Conservation (phyloP, 2,113 vertebrate species). For the Pseudolaguvia tuberculata region DNA sequence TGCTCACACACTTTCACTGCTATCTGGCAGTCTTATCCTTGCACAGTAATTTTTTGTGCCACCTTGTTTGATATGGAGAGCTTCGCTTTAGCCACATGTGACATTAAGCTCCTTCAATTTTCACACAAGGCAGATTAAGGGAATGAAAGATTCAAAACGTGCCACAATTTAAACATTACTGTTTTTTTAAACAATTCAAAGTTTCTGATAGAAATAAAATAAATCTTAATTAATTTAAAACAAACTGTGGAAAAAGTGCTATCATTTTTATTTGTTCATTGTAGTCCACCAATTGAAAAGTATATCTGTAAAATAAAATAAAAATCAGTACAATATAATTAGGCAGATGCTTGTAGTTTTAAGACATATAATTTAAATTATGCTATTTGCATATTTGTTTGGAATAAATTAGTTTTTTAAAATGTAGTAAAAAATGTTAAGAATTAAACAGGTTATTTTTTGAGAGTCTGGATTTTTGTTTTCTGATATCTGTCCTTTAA, state of each 20-base stretch:
- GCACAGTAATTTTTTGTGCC: slow-evolving; percentile 98
- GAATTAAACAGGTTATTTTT: neutral
- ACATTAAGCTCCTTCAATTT: slow-evolving; percentile 99
- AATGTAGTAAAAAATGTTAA: neutral
- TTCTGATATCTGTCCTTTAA: neutral
- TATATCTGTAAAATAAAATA: neutral
- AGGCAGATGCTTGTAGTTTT: neutral
- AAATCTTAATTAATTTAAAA: slow-evolving; percentile 81
- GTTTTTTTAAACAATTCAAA: slow-evolving; percentile 91
- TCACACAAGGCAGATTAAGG: slow-evolving; percentile 59
- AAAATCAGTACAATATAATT: neutral
- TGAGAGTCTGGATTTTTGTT: neutral
- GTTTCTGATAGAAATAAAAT: slow-evolving; percentile 95
- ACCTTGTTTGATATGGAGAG: slow-evolving; percentile 98
- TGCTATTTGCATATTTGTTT: neutral
- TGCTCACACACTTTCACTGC: slow-evolving; percentile 68
- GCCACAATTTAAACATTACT: slow-evolving; percentile 70
- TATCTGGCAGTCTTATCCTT: slow-evolving; percentile 99
- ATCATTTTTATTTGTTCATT: slow-evolving; percentile 41
- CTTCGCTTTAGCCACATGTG: slow-evolving; percentile 98
- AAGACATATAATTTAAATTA: neutral
- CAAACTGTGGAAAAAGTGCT: slow-evolving; percentile 65
- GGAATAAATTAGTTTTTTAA: neutral
- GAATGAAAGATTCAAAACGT: slow-evolving; percentile 48
- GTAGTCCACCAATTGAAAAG: neutral